Evolutionary conservation across 2,113 vertebrate genomes (phyloP), one percentile per base, ranked within the genome.

Genomic region (Leucopsar rothschildi): DNA sequence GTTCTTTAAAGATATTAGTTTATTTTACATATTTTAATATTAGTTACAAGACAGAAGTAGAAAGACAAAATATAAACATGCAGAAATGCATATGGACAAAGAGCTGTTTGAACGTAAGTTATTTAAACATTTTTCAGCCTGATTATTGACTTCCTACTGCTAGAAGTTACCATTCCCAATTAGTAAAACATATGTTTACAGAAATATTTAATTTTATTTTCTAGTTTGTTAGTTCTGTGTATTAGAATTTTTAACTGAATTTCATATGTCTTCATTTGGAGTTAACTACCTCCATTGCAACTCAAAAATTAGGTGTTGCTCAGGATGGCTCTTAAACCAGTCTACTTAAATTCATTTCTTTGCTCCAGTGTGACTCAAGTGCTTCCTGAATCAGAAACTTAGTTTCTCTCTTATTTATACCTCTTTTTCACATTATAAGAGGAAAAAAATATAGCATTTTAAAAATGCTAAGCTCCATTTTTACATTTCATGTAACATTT

Each of bases 1-100:
- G 93, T 66, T 96, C 98, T 98, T 98, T 86, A 98, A 98, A 98
- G 93, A 96, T 95, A 98, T 95, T 97, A 92, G 83, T 88, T 96
- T 50, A 73, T 95, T 96, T 96, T 70, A 79, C 45, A 65, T 37
- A 76, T 84, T 92, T 91, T 73, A 83, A 50, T 75, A 85, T 76
- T 63, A 90, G 56, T 90, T 92, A 57, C 29, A 92, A 81, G 39
- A 82, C 63, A 91, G 71, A 35, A 80, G 69, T 55, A 91, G 45
- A 92, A 82, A 82, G n/a, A 81, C 27, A 75, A 13, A 88, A 73
- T 27, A n/a, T 25, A 80, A 86, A 61, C 57, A 66, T 47, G 21
- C n/a, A 86, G 44, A 53, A 39, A 47, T 23, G 15, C 23, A 52
- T 18, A 49, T 10, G 13, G 45, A 91, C 37, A 89, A 87, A 59